A percentile compares a stretch with the other conserved stretches of the same genome.
phyloP scores from a whole-genome alignment of 2,797 vertebrate species.

The Enteromius trimaculatus region DNA sequence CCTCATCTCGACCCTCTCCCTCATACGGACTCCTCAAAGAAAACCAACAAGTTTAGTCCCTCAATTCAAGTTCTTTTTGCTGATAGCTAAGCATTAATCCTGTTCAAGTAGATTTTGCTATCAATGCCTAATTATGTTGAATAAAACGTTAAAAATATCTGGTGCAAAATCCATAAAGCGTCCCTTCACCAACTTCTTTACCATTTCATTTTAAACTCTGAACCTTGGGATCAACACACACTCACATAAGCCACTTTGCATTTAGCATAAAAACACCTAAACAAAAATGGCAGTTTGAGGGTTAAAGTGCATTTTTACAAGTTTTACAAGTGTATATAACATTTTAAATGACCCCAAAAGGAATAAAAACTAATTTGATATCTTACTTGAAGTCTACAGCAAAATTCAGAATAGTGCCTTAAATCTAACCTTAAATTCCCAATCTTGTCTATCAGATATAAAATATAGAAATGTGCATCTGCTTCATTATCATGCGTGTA shows the following conservation, averaged over 20 bases:
- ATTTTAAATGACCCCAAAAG: background rate
- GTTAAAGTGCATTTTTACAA: background rate
- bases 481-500: background rate
- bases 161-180: slow-evolving; percentile 47
- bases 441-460: background rate
- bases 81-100: slow-evolving; percentile 33
- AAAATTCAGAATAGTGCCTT: background rate
- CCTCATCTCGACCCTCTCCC: slow-evolving; percentile 69
- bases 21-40: slow-evolving; percentile 70
- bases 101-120: background rate
- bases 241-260: background rate
- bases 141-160: background rate
- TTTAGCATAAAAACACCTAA: background rate
- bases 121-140: background rate
- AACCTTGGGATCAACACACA: slow-evolving; percentile 38
- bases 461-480: background rate
- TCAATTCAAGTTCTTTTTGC: slow-evolving; percentile 44
- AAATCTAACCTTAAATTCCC: background rate
- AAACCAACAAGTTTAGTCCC: slow-evolving; percentile 70
- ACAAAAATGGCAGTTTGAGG: background rate
- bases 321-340: background rate
- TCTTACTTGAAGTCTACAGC: background rate
- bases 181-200: slow-evolving; percentile 57
- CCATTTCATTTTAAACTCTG: slow-evolving; percentile 29
- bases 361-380: background rate